Conservation (phyloP, 2,888 invertebrate genomes). For the Leptogaster cylindrica region DNA sequence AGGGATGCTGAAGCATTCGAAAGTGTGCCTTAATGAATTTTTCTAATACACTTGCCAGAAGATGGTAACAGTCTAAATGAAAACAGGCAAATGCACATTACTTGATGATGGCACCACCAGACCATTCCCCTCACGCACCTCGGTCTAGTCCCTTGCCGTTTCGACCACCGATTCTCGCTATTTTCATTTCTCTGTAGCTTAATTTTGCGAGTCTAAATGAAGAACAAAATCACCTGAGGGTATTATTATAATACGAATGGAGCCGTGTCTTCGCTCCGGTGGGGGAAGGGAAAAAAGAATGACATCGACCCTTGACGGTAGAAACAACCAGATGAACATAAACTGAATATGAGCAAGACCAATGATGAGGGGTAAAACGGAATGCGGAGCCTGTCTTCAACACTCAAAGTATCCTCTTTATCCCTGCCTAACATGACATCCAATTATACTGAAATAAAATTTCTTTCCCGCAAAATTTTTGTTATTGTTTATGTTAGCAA, state of each 20-base stretch:
- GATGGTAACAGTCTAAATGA: neutral
- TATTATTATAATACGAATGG: slow-evolving; percentile 38
- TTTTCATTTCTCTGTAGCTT: slow-evolving; percentile 33
- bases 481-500: slow-evolving; percentile 26
- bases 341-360: neutral
- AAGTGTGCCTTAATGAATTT: slow-evolving; percentile 13
- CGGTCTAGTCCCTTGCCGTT: neutral
- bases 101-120: neutral
- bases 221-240: slow-evolving; percentile 36
- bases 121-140: neutral
- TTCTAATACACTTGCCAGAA: neutral
- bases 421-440: slow-evolving; percentile 33
- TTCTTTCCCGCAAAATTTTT: slow-evolving; percentile 31
- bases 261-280: neutral
- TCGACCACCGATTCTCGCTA: neutral
- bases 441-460: slow-evolving; percentile 43
- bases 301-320: slow-evolving; percentile 39
- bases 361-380: neutral
- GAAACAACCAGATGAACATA: neutral
- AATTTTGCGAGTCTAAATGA: slow-evolving; percentile 39
- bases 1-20: neutral
- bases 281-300: neutral
- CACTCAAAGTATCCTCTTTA: slow-evolving; percentile 22
- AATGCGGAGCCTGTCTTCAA: slow-evolving; percentile 12
- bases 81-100: neutral